Base-by-base conservation (phyloP, 37 sponge, comb jelly and placozoan genomes). In the Haliclona indistincta region DNA sequence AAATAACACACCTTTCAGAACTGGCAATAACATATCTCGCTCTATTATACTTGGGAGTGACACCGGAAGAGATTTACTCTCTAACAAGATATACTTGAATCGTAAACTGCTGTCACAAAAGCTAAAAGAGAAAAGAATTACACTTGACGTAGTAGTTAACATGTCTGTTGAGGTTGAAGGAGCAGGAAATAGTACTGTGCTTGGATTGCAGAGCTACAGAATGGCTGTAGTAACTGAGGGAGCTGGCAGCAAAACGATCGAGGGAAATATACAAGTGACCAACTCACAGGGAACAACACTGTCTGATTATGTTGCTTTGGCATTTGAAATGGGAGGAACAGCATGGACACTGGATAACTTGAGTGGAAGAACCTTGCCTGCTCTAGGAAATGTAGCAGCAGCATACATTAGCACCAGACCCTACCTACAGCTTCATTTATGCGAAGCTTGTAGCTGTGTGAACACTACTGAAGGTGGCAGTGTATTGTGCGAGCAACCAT, bases 261-360 rank as follows among this genome's bases (percentile, higher is more conserved):
- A 33, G 20, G 56, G 65, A 8, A n/a, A 62, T 23, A 56, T 58
- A 19, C 33, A 38, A 8, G 22, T 70, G 1, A 70, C 63, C 54
- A 56, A 33, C 0, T 38, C 49, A 17, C 29, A 52, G 0, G 79
- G 79, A 22, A 15, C 63, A 3, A 71, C 67, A n/a, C 19, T 78
- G 15, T 37, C 39, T n/a, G 79, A 78, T 32, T 85, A 85, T 54
- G 67, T 85, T 36, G 55, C 70, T 3, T 73, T 85, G 35, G 53
- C 79, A n/a, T 34, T 79, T n/a, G 60, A 39, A 0, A 25, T 43
- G 0, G 74, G 73, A 36, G 73, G 86, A 8, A n/a, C 45, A 10
- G 54, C 67, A 1, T 85, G 62, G 60, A 30, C 74, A 1, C n/a
- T 85, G 19, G 29, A 64, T 11, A 32, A 54, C 10, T 20, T 78